These are phyloP conservation scores for Microplitis mediator DNA, from an alignment of 1,140 invertebrate species.

Conservation along the genomic window DNA sequence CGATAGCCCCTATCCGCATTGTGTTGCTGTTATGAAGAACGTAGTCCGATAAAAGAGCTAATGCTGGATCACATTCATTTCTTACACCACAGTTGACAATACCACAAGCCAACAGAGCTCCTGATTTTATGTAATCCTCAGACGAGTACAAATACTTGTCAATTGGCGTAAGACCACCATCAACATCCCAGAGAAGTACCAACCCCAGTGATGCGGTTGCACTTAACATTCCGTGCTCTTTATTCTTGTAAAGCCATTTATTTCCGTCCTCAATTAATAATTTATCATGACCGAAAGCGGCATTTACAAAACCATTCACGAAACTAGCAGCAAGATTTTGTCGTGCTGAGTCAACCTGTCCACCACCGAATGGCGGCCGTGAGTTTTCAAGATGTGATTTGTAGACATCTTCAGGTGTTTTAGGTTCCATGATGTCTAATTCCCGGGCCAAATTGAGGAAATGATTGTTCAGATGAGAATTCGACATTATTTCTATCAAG, in stretches of 20 bases:
- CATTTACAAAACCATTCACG: conserved; percentile 99
- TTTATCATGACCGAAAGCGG: conserved; percentile 97
- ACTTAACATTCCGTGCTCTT: conserved; percentile 98
- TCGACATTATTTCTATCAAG: conserved; percentile 94
- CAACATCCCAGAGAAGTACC: conserved; percentile 96
- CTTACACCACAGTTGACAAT: conserved; percentile 98
- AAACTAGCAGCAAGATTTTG: conserved; percentile 98
- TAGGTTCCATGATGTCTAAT: conserved; percentile 99
- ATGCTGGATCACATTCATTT: conserved; percentile 98
- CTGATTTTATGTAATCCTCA: conserved; percentile 95
- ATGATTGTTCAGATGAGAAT: conserved; percentile 94
- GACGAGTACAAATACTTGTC: conserved; percentile 98
- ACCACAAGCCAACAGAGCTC: conserved; percentile 94
- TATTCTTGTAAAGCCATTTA: conserved; percentile 99
- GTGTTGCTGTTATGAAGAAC: conserved; percentile 88
- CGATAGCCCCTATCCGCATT: conserved; percentile 93
- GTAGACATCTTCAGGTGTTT: conserved; percentile 99
- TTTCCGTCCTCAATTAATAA: conserved; percentile 95
- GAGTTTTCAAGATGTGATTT: conserved; percentile 96
- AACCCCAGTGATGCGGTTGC: conserved; percentile 96
- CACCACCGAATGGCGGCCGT: conserved; percentile 81
- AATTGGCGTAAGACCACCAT: conserved; percentile 96
- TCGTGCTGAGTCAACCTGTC: conserved; percentile 90
- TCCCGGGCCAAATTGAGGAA: conserved; percentile 96
- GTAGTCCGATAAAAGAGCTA: conserved; percentile 95